Evolutionary conservation across 35 echinoderm and acorn worm genomes (phyloP).

Genomic region (Lytechinus pictus): DNA sequence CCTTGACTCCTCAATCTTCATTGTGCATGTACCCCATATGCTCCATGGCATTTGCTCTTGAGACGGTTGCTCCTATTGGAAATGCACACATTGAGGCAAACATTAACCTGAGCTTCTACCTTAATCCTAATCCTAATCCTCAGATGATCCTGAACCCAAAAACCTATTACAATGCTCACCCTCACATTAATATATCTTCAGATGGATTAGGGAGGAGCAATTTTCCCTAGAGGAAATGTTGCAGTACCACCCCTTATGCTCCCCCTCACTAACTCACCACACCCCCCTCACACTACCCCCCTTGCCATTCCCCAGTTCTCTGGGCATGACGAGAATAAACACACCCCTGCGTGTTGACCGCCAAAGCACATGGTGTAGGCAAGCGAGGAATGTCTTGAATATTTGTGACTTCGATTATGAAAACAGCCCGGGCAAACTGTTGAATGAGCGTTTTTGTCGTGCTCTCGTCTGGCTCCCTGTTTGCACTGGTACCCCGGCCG

Average conservation of each 20-base stretch:
- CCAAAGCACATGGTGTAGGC: background rate
- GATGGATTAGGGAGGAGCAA: too few relatives aligned
- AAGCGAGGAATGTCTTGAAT: slow-evolving; percentile 24
- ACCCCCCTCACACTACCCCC: background rate
- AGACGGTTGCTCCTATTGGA: too few relatives aligned
- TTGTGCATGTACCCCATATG: background rate
- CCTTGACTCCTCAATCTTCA: too few relatives aligned
- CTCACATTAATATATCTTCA: too few relatives aligned
- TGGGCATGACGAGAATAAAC: slow-evolving; percentile 24
- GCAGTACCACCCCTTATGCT: too few relatives aligned
- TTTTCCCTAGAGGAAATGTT: too few relatives aligned
- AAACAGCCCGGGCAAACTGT: slow-evolving; percentile 36
- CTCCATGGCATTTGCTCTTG: background rate
- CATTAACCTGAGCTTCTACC: too few relatives aligned
- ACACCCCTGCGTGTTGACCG: background rate
- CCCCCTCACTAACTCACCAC: background rate
- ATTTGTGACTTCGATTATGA: slow-evolving; percentile 30
- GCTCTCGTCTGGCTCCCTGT: background rate
- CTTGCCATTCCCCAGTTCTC: slow-evolving; percentile 13
- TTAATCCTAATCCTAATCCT: too few relatives aligned
- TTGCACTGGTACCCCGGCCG: background rate
- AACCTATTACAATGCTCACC: background rate
- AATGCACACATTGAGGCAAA: too few relatives aligned
- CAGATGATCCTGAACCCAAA: background rate
- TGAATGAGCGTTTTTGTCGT: slow-evolving; percentile 48